These are phyloP conservation scores for Hydrotaea cyrtoneurina DNA, from an alignment of 2,888 invertebrate genomes.

Conservation along the genomic window DNA sequence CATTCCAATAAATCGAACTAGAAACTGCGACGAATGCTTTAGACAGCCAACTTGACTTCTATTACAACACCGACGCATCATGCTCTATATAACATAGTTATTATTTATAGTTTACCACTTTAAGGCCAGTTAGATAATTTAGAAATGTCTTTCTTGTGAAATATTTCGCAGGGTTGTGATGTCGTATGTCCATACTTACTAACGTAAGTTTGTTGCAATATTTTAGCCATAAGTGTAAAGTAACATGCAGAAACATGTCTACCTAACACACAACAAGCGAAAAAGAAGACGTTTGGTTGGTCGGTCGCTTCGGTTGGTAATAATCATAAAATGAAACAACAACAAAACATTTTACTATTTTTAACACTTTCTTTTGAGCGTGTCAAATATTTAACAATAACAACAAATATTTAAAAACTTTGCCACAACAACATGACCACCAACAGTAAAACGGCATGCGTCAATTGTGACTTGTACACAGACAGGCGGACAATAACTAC, in stretches of 20 bases:
- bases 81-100: no score
- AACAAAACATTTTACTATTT: conserved; percentile 33
- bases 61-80: no score
- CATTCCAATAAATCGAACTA: no score
- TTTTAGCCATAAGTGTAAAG: conserved; percentile 19
- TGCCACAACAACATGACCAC: conserved; percentile 6
- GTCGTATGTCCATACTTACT: neutral
- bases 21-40: no score
- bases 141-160: neutral
- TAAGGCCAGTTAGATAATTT: no score
- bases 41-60: no score
- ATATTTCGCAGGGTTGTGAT: neutral
- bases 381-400: conserved; percentile 30
- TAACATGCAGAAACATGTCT: conserved; percentile 35
- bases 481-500: neutral
- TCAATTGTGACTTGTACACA: neutral
- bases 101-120: no score
- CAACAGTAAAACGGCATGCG: neutral
- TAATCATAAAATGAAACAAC: conserved; percentile 22
- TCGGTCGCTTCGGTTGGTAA: neutral
- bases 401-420: conserved; percentile 8
- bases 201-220: conserved; percentile 20
- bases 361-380: conserved; percentile 36
- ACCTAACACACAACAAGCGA: conserved; percentile 11
- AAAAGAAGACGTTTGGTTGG: neutral